Percentiles rank a stretch among this genome's conserved stretches.
These are phyloP conservation scores for Lypha dubia DNA, from an alignment of 2,888 invertebrate species.

Conservation along the genomic window DNA sequence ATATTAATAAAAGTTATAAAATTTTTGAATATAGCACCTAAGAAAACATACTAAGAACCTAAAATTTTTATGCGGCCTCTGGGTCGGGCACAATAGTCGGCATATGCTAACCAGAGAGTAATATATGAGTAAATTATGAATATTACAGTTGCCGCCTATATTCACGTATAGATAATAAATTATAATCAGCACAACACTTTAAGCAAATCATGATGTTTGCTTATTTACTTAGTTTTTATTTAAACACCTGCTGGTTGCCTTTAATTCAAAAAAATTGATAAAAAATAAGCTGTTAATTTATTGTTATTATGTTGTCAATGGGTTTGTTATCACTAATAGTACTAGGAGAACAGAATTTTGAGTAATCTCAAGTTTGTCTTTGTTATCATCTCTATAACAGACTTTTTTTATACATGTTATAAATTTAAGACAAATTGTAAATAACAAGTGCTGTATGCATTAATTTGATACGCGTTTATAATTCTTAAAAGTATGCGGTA, in stretches of 20 bases:
- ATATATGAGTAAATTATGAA: no score
- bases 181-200: background rate
- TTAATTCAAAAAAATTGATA: background rate
- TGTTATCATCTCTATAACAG: conserved; percentile 37
- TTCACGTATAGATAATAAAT: no score
- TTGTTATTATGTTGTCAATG: conserved; percentile 47
- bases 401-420: conserved; percentile 7
- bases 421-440: background rate
- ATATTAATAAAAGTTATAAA: no score
- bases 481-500: background rate
- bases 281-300: background rate
- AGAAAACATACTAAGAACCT: no score
- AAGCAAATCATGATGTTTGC: background rate
- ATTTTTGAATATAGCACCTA: no score
- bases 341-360: conserved; percentile 57
- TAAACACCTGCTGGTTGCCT: background rate
- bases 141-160: no score
- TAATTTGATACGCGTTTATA: background rate
- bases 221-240: background rate
- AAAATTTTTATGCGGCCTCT: no score
- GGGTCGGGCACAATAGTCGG: no score
- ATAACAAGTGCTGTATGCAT: background rate
- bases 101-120: no score
- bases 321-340: conserved; percentile 55
- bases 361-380: background rate